Conservation (phyloP, 2,797 vertebrate species). For the Glyptemys insculpta region DNA sequence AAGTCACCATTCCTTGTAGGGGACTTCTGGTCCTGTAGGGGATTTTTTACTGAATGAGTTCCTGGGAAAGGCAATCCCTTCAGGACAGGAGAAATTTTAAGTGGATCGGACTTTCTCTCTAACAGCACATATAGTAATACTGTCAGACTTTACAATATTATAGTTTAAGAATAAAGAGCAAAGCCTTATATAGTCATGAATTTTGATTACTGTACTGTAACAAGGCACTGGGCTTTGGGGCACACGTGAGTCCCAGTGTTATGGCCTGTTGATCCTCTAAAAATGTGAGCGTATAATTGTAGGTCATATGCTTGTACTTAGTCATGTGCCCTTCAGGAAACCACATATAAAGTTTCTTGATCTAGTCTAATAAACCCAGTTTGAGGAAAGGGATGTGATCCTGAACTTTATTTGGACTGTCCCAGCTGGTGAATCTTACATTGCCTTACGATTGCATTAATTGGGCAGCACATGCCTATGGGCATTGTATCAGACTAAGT, state of each 20-base stretch:
- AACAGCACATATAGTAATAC: fast-evolving
- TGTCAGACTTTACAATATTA: background rate
- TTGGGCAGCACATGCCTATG: background rate
- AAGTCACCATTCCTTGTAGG: background rate
- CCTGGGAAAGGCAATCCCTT: background rate
- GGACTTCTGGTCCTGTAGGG: background rate
- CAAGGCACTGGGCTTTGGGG: background rate
- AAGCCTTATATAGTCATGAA: background rate
- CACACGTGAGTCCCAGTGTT: background rate
- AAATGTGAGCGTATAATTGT: background rate
- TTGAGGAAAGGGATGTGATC: background rate
- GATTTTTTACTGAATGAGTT: background rate
- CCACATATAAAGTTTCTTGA: background rate
- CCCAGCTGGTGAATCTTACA: background rate
- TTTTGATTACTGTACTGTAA: background rate
- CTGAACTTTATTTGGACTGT: background rate
- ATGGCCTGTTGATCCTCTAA: background rate
- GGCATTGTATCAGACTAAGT: background rate
- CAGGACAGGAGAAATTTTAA: background rate
- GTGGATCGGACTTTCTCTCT: background rate
- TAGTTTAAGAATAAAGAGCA: background rate
- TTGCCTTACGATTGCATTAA: background rate
- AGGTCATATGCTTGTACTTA: background rate
- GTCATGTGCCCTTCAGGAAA: background rate
- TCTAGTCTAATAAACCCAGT: background rate